Evolutionary conservation across 2,888 invertebrate species (phyloP), one percentile per base, ranked within the genome.

Genomic region (Dugesia japonica): DNA sequence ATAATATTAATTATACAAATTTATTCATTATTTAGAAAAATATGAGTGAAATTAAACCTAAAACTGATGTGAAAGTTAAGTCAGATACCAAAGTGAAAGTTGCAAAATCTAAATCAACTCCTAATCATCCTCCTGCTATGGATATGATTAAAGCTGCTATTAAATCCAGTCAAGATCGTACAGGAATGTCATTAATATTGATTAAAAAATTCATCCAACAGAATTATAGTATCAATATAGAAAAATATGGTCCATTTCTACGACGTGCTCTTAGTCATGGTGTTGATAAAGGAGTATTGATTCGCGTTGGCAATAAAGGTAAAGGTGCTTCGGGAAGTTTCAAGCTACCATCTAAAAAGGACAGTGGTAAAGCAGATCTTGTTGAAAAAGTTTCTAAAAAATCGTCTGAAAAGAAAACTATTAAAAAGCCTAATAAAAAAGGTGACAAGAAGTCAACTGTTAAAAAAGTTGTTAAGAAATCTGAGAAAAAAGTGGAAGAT

Each of bases 181-280:
- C 86, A 75, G 89, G 89, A 28, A 89, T 88, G 0, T 88, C 88
- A 0, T 80, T 84, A 1, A 82, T 82, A 72, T 87, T 88, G 0
- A 89, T 89, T 82, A 89, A 88, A 82, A 89, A 89, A 81, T 89
- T 88, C 82, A 87, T 89, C 73, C 83, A 86, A 13, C 84, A 86
- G 27, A 87, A 86, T 77, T 88, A 89, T 86, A 87, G 87, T 78
- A 85, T 88, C 4, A 88, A 89, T 81, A 85, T 86, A 0, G 87
- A 87, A 78, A 88, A 88, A 80, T 81, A 87, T 72, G 85, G 87
- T 0, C 86, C 86, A 0, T 88, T 87, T 83, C 89, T 89, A 80
- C 88, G 87, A 79, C 88, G 87, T 78, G 88, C 87, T 79, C 80
- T 89, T 78, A 88, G 88, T 81, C 81, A 83, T 17, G 87, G 87